Conservation (phyloP, 2,113 vertebrate species). For the Chiloscyllium plagiosum region DNA sequence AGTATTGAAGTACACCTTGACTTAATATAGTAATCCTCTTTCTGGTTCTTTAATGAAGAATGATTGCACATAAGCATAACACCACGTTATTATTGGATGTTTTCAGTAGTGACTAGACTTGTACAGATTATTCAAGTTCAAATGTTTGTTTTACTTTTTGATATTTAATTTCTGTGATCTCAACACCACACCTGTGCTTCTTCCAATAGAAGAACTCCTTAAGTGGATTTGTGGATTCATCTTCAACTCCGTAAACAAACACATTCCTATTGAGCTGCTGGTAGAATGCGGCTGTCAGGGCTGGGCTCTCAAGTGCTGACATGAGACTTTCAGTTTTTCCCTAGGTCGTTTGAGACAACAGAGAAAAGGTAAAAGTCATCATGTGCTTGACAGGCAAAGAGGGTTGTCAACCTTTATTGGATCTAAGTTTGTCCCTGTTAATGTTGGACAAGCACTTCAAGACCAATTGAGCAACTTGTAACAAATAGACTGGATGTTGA, state of each 20-base stretch:
- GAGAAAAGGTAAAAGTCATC: not conserved
- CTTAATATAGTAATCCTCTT: not conserved
- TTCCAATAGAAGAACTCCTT: not conserved
- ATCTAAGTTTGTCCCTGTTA: not conserved
- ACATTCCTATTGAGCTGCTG: not conserved
- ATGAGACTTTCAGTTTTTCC: conserved; percentile 2
- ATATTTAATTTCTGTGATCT: not conserved
- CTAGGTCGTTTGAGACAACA: not conserved
- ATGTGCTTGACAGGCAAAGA: not conserved
- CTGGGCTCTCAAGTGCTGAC: not conserved
- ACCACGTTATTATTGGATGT: not conserved
- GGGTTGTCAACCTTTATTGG: not conserved
- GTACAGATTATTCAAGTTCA: not conserved
- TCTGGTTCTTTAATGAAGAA: not conserved
- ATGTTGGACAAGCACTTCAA: not conserved
- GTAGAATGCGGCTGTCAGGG: not conserved
- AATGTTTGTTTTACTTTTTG: not conserved
- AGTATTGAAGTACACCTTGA: not conserved
- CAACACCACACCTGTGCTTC: not conserved
- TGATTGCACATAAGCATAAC: not conserved
- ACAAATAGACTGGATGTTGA: not conserved
- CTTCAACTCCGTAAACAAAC: not conserved
- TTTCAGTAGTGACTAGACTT: not conserved
- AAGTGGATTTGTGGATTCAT: not conserved
- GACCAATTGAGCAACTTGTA: not conserved